A percentile compares a stretch with the other conserved stretches of the same genome.
phyloP scores from a whole-genome alignment of 2,113 vertebrate genomes.

The Rhinogobius similis region DNA sequence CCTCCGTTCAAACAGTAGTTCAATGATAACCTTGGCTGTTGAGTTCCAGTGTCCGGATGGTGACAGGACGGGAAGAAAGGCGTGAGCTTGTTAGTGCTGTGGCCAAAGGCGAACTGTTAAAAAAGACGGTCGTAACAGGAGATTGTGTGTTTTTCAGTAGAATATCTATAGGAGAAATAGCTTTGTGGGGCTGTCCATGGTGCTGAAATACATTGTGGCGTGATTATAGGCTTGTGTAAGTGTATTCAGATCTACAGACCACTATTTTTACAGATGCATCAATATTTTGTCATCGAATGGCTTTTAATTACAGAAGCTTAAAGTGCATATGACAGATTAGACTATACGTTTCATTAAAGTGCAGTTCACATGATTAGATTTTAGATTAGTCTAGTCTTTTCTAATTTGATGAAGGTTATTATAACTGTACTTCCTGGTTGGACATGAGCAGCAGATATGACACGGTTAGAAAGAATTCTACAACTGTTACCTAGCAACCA shows the following conservation, averaged over 20 bases:
- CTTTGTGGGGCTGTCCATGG: not conserved
- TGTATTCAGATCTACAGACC: not conserved
- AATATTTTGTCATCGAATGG: too few relatives aligned
- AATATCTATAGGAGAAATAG: not conserved
- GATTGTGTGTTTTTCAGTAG: conserved; percentile 4
- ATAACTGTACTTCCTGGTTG: too few relatives aligned
- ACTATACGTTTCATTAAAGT: too few relatives aligned
- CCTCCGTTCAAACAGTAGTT: conserved; percentile 36
- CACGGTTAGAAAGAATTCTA: too few relatives aligned
- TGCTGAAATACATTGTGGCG: not conserved
- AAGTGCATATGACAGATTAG: too few relatives aligned
- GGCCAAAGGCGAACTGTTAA: not conserved
- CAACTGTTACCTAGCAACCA: too few relatives aligned
- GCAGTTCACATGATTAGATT: too few relatives aligned
- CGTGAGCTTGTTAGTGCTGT: conserved; percentile 13
- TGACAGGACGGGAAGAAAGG: conserved; percentile 7
- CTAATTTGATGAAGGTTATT: too few relatives aligned
- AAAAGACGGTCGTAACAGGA: too few relatives aligned
- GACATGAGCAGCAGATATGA: too few relatives aligned
- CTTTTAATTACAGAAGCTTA: too few relatives aligned
- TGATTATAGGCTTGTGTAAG: not conserved
- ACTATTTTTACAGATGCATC: not conserved
- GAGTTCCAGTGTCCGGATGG: conserved; percentile 18
- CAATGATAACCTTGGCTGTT: conserved; percentile 17
- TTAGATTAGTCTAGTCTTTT: too few relatives aligned